A percentile compares a stretch with the other conserved stretches of the same genome.
These are phyloP conservation scores for Aurelia sp. DNA, from an alignment of 30 jellyfish, hydroid and myxozoan species.

Conservation along the genomic window DNA sequence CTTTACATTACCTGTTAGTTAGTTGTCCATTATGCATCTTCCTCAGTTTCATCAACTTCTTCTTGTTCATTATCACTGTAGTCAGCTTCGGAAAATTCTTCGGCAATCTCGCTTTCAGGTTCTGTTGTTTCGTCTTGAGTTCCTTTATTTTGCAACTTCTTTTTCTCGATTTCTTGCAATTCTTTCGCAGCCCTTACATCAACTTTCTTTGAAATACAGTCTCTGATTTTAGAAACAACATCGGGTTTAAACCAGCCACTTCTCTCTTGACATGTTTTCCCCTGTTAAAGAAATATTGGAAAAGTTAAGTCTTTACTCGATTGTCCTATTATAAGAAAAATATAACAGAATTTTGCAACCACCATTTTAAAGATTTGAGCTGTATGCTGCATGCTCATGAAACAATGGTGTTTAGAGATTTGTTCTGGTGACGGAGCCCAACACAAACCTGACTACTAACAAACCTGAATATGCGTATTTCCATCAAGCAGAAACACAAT, in stretches of 20 bases:
- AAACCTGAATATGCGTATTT: too few relatives aligned
- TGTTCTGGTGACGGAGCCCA: too few relatives aligned
- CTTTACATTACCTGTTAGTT: neutral
- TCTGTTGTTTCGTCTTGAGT: neutral
- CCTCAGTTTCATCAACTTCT: conserved; percentile 19
- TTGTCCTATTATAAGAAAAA: too few relatives aligned
- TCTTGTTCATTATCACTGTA: conserved; percentile 24
- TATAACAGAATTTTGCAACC: too few relatives aligned
- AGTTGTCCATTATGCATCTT: neutral
- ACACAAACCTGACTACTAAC: too few relatives aligned
- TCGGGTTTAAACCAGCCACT: conserved; percentile 90
- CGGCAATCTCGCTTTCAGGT: neutral
- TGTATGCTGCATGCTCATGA: too few relatives aligned
- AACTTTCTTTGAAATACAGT: conserved; percentile 62
- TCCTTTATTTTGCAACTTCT: conserved; percentile 3
- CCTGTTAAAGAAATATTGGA: conserved; percentile 9
- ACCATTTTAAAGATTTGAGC: too few relatives aligned
- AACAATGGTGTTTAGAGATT: too few relatives aligned
- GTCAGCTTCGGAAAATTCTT: conserved; percentile 4
- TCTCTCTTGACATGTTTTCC: conserved; percentile 66
- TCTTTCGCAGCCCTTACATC: conserved; percentile 47
- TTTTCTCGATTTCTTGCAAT: conserved; percentile 17
- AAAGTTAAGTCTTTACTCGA: too few relatives aligned
- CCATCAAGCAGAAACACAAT: too few relatives aligned
- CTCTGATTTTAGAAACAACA: conserved; percentile 57